These are phyloP conservation scores for Philereme transversata DNA, from an alignment of 2,888 invertebrate species.

Conservation along the genomic window DNA sequence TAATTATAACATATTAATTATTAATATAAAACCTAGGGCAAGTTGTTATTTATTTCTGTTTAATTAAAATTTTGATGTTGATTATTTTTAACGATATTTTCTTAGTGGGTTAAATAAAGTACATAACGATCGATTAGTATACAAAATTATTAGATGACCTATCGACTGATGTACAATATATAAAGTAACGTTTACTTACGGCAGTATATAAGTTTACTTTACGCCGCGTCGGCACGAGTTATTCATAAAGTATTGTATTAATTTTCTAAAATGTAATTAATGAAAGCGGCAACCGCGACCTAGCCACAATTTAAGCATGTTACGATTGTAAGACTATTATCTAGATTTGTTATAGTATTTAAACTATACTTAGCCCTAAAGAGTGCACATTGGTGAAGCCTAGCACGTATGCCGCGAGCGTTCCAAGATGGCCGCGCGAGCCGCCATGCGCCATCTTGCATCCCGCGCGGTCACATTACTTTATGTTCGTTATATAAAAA, in stretches of 20 bases:
- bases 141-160: conserved; percentile 82
- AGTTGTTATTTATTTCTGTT: conserved; percentile 87
- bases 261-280: conserved; percentile 80
- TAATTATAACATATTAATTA: conserved; percentile 80
- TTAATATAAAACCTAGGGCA: conserved; percentile 81
- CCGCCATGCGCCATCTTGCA: conserved; percentile 33
- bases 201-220: conserved; percentile 80
- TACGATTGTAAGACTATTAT: conserved; percentile 82
- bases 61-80: conserved; percentile 72
- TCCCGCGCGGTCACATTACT: conserved; percentile 53
- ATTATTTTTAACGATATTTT: conserved; percentile 79
- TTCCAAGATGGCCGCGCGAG: conserved; percentile 32
- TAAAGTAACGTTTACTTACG: conserved; percentile 81
- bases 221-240: conserved; percentile 64
- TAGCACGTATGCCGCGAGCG: conserved; percentile 40
- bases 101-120: conserved; percentile 82
- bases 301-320: conserved; percentile 74
- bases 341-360: conserved; percentile 80
- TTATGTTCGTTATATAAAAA: conserved; percentile 81
- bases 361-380: conserved; percentile 72
- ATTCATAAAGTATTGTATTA: conserved; percentile 79
- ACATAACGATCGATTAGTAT: conserved; percentile 80
- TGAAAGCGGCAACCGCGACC: conserved; percentile 75
- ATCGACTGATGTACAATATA: conserved; percentile 84
- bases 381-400: conserved; percentile 49